These are phyloP conservation scores for Andricus curvator DNA, from an alignment of 2,888 invertebrate genomes.

Conservation along the genomic window DNA sequence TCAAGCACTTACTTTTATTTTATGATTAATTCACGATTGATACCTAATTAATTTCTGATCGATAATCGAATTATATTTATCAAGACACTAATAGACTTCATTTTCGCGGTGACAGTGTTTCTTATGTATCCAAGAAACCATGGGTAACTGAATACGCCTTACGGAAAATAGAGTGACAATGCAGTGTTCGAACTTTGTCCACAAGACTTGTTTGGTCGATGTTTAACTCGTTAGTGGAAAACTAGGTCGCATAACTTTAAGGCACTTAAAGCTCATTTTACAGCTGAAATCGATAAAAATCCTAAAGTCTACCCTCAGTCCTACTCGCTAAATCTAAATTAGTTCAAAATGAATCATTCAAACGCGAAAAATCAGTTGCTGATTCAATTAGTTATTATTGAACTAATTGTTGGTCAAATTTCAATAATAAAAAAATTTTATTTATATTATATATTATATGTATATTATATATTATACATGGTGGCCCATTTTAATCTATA, in stretches of 20 bases:
- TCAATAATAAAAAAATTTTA: too few species aligned
- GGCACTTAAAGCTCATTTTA: neutral
- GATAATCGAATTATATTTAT: conserved; percentile 5
- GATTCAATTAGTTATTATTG: neutral
- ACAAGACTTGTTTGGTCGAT: conserved; percentile 37
- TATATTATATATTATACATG: too few species aligned
- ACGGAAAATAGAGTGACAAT: conserved; percentile 26
- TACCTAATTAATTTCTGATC: conserved; percentile 5
- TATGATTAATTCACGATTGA: neutral
- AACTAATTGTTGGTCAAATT: neutral
- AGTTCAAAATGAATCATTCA: too few species aligned
- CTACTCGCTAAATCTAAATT: too few species aligned
- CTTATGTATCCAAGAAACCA: conserved; percentile 26
- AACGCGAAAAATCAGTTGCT: too few species aligned
- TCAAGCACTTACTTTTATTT: conserved; percentile 7
- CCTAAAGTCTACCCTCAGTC: neutral
- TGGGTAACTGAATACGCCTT: conserved; percentile 28
- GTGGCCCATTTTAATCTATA: too few species aligned
- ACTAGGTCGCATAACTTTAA: conserved; percentile 41
- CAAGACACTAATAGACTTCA: neutral
- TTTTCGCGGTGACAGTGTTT: neutral
- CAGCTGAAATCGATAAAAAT: neutral
- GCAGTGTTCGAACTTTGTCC: conserved; percentile 28
- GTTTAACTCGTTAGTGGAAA: conserved; percentile 29
- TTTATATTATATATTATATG: too few species aligned